Conservation (phyloP, 2,888 invertebrate species). For the Shargacucullia verbasci region DNA sequence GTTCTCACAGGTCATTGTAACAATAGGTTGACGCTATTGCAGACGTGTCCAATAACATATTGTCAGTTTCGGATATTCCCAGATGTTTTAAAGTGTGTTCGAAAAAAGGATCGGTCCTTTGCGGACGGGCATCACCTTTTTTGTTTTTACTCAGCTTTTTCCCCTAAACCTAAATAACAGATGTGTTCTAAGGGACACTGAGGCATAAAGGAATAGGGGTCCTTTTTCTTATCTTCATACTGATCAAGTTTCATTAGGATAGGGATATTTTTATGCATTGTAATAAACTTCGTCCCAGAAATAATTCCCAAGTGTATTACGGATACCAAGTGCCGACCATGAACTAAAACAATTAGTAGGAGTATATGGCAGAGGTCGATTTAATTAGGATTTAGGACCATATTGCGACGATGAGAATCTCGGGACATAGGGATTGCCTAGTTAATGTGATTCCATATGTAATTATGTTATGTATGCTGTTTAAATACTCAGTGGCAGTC, state of each 20-base stretch:
- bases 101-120: slow-evolving; percentile 3
- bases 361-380: slow-evolving; percentile 49
- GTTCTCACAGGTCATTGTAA: slow-evolving; percentile 37
- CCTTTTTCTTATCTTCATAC: slow-evolving; percentile 6
- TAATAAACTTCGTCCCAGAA: slow-evolving; percentile 3
- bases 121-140: slow-evolving; percentile 13
- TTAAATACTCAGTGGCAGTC: neutral
- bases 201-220: neutral
- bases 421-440: slow-evolving; percentile 20
- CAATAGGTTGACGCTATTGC: slow-evolving; percentile 29
- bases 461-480: slow-evolving; percentile 14
- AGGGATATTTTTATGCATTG: too few species aligned
- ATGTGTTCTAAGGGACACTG: neutral
- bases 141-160: slow-evolving; percentile 7
- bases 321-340: too few species aligned
- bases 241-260: slow-evolving; percentile 1
- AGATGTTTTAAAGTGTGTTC: slow-evolving; percentile 6
- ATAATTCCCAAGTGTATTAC: too few species aligned
- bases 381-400: slow-evolving; percentile 53
- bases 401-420: slow-evolving; percentile 32
- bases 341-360: slow-evolving; percentile 47
- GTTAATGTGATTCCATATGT: slow-evolving; percentile 31
- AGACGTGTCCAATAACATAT: slow-evolving; percentile 14
- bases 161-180: neutral
- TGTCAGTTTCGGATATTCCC: slow-evolving; percentile 1